Base-by-base conservation (phyloP, 1,140 invertebrate genomes). In the Meloidogyne chitwoodi region DNA sequence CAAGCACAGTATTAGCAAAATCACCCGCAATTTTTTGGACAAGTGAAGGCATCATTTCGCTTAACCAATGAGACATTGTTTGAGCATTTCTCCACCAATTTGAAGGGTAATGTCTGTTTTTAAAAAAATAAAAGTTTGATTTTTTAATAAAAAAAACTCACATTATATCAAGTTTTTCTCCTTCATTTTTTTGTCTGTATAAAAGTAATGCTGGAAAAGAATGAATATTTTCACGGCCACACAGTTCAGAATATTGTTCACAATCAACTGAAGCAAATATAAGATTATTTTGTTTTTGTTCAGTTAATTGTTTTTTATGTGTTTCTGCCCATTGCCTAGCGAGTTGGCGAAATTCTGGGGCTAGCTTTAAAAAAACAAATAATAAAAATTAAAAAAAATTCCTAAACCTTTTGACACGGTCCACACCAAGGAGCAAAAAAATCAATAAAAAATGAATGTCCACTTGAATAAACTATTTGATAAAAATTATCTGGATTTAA, bases 191-290 rank as follows among this genome's bases (percentile, higher is more conserved):
- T 22, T 61, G 38, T 44, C 91, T 91, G 87, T 92, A 93, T 2
- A 93, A 80, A 70, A 91, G 88, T 75, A 93, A 91, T 16, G 90
- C 91, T 0, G 92, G 92, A 88, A 92, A 93, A 48, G 90, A 90
- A n/a, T 87, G 85, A 22, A 93, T 88, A 70, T 88, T 88, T 86
- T 92, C 89, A 2, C 87, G 76, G 29, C 80, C 73, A 85, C 92
- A 93, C 1, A 93, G 80, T 34, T 87, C 81, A 10, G 80, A 56
- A 83, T 92, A 87, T 29, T 85, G 85, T 72, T 91, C 89, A 88
- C 92, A 93, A 87, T 93, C 90, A 2, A 93, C 90, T 81, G 90
- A 89, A 2, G 90, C 92, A n/a, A 93, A 88, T 80, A 90, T 89
- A 5, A 93, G 87, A 77, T 14, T 27, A 72, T 48, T 48, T 1